These are phyloP conservation scores for Sarcophaga bullata DNA, from an alignment of 1,140 invertebrate species.

Conservation along the genomic window DNA sequence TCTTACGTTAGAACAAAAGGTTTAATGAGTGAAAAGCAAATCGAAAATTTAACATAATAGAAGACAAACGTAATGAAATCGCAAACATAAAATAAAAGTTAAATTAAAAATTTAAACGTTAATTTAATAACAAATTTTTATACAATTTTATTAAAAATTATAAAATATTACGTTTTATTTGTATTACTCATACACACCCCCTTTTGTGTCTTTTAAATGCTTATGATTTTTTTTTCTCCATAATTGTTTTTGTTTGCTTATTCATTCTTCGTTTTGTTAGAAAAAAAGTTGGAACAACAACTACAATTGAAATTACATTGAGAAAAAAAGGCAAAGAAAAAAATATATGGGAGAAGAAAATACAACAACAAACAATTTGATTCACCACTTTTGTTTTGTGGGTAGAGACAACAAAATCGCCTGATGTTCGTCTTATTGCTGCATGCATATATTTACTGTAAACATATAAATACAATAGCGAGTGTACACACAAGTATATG, in stretches of 20 bases:
- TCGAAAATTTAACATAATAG: background rate
- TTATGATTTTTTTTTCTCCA: background rate
- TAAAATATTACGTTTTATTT: background rate
- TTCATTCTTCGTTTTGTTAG: background rate
- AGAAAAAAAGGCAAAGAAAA: too few species aligned
- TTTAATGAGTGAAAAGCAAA: background rate
- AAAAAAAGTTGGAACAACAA: too few species aligned
- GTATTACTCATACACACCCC: background rate
- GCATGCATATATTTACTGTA: background rate
- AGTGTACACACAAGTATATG: background rate
- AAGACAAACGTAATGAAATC: background rate
- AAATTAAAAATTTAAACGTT: too few species aligned
- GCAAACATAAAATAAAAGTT: background rate
- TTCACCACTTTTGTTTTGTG: conserved; percentile 6
- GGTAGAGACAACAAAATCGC: conserved; percentile 23
- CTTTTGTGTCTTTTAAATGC: background rate
- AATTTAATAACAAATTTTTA: too few species aligned
- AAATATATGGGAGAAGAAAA: background rate
- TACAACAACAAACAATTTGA: background rate
- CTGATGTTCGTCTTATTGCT: conserved; percentile 1
- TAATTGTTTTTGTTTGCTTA: background rate
- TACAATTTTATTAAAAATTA: background rate
- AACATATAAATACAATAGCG: background rate
- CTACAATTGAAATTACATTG: too few species aligned
- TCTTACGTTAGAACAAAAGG: too few species aligned